Percentiles rank a stretch among this genome's conserved stretches.
These are phyloP conservation scores for Dioctria linearis DNA, from an alignment of 2,888 invertebrate genomes.

Conservation along the genomic window DNA sequence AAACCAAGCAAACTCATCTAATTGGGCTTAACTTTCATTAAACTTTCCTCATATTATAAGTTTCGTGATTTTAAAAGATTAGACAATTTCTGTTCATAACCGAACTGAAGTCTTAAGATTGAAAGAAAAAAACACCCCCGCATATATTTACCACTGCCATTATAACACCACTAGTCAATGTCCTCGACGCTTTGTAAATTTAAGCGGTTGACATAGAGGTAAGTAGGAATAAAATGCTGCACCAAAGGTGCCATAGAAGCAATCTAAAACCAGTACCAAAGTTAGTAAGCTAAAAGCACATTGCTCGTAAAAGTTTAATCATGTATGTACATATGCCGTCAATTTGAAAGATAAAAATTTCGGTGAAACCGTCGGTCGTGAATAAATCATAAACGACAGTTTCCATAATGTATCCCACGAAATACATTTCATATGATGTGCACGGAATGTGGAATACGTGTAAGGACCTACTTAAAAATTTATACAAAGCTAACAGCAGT, in stretches of 20 bases:
- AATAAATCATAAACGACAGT: slow-evolving; percentile 47
- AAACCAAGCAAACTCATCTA: no score
- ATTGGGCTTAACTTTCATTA: no score
- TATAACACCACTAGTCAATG: no score
- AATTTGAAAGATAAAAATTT: slow-evolving; percentile 41
- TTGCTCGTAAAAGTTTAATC: slow-evolving; percentile 35
- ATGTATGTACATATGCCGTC: slow-evolving; percentile 22
- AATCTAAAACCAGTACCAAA: slow-evolving; percentile 7
- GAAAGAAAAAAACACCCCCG: no score
- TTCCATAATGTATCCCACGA: slow-evolving; percentile 17
- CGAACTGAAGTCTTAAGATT: no score
- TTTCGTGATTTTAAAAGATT: no score
- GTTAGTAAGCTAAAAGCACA: slow-evolving; percentile 29
- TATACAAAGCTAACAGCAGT: slow-evolving; percentile 16
- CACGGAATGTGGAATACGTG: slow-evolving; percentile 17
- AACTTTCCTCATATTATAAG: no score
- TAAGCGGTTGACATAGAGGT: neutral
- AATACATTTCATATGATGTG: neutral
- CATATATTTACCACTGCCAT: no score
- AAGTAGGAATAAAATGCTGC: neutral
- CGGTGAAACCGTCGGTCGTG: slow-evolving; percentile 29
- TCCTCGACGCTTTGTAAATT: slow-evolving; percentile 9
- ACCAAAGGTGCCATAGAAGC: slow-evolving; percentile 35
- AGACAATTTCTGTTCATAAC: no score
- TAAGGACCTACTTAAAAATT: slow-evolving; percentile 40